Evolutionary conservation across 2,797 vertebrate genomes (phyloP).

Genomic region (Odontamblyopus rebecca): DNA sequence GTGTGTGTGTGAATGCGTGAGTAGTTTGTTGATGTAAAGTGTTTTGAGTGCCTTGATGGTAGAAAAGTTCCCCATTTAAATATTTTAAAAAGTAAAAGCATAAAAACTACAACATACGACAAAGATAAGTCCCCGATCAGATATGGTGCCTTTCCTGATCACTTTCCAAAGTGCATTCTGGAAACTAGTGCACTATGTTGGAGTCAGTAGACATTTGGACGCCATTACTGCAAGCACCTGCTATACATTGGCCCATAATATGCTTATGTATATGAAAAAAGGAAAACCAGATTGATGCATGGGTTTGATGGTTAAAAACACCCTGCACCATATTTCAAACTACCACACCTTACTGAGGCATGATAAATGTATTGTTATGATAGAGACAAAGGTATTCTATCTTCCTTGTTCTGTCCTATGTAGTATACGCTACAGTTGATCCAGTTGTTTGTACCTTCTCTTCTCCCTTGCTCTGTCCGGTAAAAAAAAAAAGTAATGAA

Average conservation of each 20-base stretch:
- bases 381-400: not conserved
- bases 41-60: too few relatives aligned
- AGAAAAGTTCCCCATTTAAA: too few relatives aligned
- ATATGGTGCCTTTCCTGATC: not conserved
- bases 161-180: not conserved
- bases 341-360: not conserved
- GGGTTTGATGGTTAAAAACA: not conserved
- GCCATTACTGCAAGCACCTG: too few relatives aligned
- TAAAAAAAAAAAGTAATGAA: conserved; percentile 39
- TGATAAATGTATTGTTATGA: not conserved
- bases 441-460: conserved; percentile 6
- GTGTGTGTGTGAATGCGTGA: too few relatives aligned
- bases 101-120: too few relatives aligned
- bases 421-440: too few relatives aligned
- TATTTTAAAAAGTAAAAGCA: too few relatives aligned
- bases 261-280: not conserved
- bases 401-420: not conserved
- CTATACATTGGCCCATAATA: too few relatives aligned
- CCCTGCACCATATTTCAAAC: not conserved
- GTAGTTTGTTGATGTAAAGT: too few relatives aligned
- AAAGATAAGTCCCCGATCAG: not conserved
- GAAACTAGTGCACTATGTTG: not conserved
- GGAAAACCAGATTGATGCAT: not conserved
- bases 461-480: not conserved
- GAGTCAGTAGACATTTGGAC: not conserved